Base-by-base conservation (phyloP, 2,797 vertebrate genomes). In the Platalea minor region DNA sequence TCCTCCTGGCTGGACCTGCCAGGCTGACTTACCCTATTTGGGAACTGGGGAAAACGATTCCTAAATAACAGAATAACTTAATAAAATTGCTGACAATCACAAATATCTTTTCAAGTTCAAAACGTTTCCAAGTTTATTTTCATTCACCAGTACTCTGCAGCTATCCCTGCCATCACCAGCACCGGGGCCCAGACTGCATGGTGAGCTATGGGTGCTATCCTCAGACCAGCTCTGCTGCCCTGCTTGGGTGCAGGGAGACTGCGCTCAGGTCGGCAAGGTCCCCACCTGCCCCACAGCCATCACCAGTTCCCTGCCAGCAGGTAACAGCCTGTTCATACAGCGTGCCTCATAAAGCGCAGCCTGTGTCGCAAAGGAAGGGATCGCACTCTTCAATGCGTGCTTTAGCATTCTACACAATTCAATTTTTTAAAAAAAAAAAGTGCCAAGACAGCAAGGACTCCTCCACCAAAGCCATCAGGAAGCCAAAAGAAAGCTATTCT, bases 351-450 rank as follows among this genome's bases (percentile, higher is more conserved):
- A 68, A 56, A 64, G 53, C 63, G 13, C 2, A 0, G 9, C 13
- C 10, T 73, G 50, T 28, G 2, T 41, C 18, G 0, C 12, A 54
- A 80, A 51, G 19, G 17, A 9, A 43, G 13, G 3, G 43, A 65
- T 31, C 43, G 17, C 15, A 9, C 3, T 13, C 17, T 70, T 43
- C 17, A 76, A 65, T 1, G 1, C 0, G 1, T 25, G 20, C 31
- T 74, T 77, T 8, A 51, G 51, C 26, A 17, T 43, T 78, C 57
- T 35, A 17, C 20, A 35, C 13, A 29, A 15, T 23, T 43, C 1
- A 0, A 18, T 69, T 73, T 20, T 37, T 37, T 35, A 9, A 56
- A 60, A 78, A 61, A 61, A 75, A 11, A 63, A 24, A 61, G 26
- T 46, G 24, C 14, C 29, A n/a, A 35, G 11, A 69, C 31, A 50